Evolutionary conservation across 2,888 invertebrate genomes (phyloP).

Genomic region (Vesta saturnalis): DNA sequence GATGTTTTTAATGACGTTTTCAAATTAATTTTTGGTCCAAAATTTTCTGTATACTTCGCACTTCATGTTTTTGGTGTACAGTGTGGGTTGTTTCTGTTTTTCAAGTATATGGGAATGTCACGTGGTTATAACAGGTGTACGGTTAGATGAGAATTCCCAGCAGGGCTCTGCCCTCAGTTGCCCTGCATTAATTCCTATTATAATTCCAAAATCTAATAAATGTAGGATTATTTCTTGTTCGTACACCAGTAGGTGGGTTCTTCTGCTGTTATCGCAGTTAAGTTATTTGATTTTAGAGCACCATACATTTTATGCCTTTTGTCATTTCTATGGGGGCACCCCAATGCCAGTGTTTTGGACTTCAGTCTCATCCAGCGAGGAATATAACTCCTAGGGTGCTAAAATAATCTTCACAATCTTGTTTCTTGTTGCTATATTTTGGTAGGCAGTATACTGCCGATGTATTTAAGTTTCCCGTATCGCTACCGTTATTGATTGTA

Average conservation of each 20-base stretch:
- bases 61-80: conserved; percentile 7
- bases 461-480: not conserved
- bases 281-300: conserved; percentile 4
- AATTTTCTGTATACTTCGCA: conserved; percentile 10
- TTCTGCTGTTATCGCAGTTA: too few relatives aligned
- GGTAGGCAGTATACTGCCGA: not conserved
- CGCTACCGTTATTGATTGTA: conserved; percentile 1
- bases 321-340: not conserved
- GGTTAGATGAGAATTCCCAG: conserved; percentile 13
- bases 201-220: conserved; percentile 17
- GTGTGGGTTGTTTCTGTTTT: conserved; percentile 16
- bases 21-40: not conserved
- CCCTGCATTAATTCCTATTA: conserved; percentile 12
- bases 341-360: not conserved
- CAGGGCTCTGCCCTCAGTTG: conserved; percentile 11
- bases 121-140: not conserved
- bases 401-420: not conserved
- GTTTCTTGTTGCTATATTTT: not conserved
- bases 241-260: conserved; percentile 10
- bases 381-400: not conserved
- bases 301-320: conserved; percentile 10
- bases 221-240: conserved; percentile 13
- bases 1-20: not conserved
- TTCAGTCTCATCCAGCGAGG: not conserved
- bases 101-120: conserved; percentile 5